phyloP scores from a whole-genome alignment of 1,140 invertebrate species.

The Aphelenchoides avenae region DNA sequence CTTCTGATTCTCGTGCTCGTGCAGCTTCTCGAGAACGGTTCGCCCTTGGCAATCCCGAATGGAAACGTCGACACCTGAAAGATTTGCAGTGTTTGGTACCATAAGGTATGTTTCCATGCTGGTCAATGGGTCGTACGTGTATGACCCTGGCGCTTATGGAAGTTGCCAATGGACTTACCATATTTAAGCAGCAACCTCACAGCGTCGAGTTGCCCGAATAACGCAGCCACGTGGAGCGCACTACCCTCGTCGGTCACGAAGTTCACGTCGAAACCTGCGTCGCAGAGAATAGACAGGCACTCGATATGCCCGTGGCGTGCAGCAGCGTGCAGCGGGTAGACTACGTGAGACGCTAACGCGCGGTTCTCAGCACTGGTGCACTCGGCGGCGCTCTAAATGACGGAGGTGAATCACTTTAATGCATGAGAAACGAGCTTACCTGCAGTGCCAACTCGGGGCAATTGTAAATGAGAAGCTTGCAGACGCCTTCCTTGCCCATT shows the following conservation, averaged over 20 bases:
- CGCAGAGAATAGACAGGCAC: slow-evolving; percentile 76
- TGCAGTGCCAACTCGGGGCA: slow-evolving; percentile 46
- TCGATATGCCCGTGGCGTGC: slow-evolving; percentile 86
- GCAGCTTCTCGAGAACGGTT: no score
- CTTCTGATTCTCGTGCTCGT: no score
- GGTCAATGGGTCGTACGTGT: background rate
- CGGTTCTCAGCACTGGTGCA: slow-evolving; percentile 70
- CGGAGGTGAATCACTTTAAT: slow-evolving; percentile 5
- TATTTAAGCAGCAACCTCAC: slow-evolving; percentile 74
- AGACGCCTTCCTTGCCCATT: slow-evolving; percentile 73
- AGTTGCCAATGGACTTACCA: slow-evolving; percentile 48
- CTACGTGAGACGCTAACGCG: slow-evolving; percentile 60
- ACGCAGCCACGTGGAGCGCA: slow-evolving; percentile 86
- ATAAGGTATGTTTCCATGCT: background rate
- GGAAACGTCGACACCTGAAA: slow-evolving; percentile 57
- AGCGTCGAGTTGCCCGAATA: slow-evolving; percentile 86
- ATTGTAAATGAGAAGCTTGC: slow-evolving; percentile 33
- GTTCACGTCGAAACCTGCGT: slow-evolving; percentile 82
- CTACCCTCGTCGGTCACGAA: slow-evolving; percentile 77
- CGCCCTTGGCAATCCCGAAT: slow-evolving; percentile 1
- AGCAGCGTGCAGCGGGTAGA: slow-evolving; percentile 85
- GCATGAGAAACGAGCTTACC: slow-evolving; percentile 12
- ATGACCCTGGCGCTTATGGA: background rate
- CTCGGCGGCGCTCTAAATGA: slow-evolving; percentile 67
- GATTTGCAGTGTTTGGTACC: slow-evolving; percentile 69